Evolutionary conservation across 2,797 vertebrate species (phyloP).

Genomic region (Fratercula arctica): DNA sequence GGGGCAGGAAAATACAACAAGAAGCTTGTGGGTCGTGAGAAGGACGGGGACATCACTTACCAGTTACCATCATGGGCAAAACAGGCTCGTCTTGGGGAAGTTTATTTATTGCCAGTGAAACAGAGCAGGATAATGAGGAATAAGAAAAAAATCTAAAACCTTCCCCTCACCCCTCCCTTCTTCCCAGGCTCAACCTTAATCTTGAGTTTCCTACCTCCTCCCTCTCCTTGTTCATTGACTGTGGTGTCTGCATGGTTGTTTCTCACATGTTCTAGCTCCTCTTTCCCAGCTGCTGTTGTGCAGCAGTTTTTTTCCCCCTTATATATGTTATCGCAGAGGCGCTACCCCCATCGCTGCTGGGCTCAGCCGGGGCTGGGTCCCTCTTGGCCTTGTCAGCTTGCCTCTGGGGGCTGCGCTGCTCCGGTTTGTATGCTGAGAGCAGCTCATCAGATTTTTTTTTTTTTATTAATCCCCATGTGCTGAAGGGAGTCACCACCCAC

Average conservation of each 20-base stretch:
- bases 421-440: not conserved
- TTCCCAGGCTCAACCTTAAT: not conserved
- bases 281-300: not conserved
- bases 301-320: not conserved
- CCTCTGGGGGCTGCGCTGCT: not conserved
- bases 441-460: too few relatives aligned
- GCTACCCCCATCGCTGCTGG: not conserved
- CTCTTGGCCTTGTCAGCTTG: too few relatives aligned
- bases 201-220: not conserved
- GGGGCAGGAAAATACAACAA: not conserved
- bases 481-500: not conserved
- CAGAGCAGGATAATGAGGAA: not conserved
- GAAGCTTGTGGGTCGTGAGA: not conserved
- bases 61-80: not conserved
- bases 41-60: not conserved
- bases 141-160: not conserved
- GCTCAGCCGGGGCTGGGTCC: not conserved
- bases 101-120: not conserved
- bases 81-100: fast-evolving
- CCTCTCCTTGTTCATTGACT: not conserved
- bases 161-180: not conserved
- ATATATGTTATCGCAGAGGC: fast-evolving
- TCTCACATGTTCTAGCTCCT: not conserved
- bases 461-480: too few relatives aligned
- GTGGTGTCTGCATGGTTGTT: not conserved